These are phyloP conservation scores for Endotricha flammealis DNA, from an alignment of 2,888 invertebrate species.

Conservation along the genomic window DNA sequence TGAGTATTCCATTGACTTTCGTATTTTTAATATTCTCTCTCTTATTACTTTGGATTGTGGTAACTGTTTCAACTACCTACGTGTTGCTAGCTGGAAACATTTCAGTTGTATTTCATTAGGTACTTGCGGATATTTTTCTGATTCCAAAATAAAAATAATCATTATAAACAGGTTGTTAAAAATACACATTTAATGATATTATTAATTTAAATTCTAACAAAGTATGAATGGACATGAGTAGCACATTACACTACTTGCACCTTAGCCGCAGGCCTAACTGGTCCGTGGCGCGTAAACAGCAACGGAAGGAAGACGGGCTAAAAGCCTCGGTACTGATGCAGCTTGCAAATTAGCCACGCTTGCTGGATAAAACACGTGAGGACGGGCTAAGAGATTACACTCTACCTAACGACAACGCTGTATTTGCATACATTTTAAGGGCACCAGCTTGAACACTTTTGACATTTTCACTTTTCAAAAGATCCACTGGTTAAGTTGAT, in stretches of 20 bases:
- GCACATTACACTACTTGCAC: neutral
- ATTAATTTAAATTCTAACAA: too few species aligned
- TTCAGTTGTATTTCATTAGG: too few species aligned
- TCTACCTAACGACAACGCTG: constrained; percentile 36
- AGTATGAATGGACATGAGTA: too few species aligned
- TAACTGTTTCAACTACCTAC: too few species aligned
- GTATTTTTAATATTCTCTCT: too few species aligned
- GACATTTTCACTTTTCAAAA: constrained; percentile 20
- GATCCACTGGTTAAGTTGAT: constrained; percentile 16
- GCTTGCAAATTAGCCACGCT: constrained; percentile 66
- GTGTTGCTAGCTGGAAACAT: too few species aligned
- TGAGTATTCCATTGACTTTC: too few species aligned
- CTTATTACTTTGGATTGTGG: too few species aligned
- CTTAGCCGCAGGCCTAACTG: constrained; percentile 12
- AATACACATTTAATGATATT: too few species aligned
- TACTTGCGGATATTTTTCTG: too few species aligned
- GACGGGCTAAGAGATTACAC: constrained; percentile 56
- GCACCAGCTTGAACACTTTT: constrained; percentile 14
- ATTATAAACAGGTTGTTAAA: too few species aligned
- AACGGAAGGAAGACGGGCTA: constrained; percentile 64
- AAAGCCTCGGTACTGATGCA: constrained; percentile 58
- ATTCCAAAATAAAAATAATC: too few species aligned
- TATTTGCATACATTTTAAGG: constrained; percentile 35
- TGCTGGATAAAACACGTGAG: constrained; percentile 54
- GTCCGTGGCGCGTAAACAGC: constrained; percentile 58